These are phyloP conservation scores for Sitta europaea DNA, from an alignment of 2,113 vertebrate genomes.

Conservation along the genomic window DNA sequence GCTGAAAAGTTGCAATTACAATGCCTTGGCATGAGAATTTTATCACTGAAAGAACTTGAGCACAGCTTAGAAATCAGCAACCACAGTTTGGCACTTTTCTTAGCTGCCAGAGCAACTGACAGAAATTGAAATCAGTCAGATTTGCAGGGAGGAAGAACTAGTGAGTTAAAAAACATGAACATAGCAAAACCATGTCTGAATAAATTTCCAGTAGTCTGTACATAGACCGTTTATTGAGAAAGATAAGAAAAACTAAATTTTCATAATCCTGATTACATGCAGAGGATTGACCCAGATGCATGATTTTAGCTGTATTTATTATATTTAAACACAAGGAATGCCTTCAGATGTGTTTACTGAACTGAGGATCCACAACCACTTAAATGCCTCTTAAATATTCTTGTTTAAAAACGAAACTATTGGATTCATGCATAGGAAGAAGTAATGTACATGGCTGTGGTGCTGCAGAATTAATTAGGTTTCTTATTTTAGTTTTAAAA, in stretches of 20 bases:
- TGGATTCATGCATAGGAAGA: conserved; percentile 34
- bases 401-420: conserved; percentile 22
- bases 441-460: neutral
- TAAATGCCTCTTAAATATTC: conserved; percentile 17
- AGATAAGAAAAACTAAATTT: conserved; percentile 58
- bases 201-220: conserved; percentile 32
- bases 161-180: conserved; percentile 18
- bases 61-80: neutral
- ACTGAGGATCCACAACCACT: conserved; percentile 26
- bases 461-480: conserved; percentile 48
- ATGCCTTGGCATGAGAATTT: neutral
- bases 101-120: neutral
- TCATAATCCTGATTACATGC: conserved; percentile 65
- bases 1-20: neutral
- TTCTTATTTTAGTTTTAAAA: conserved; percentile 48
- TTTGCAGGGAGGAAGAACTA: neutral
- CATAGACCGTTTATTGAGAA: conserved; percentile 32
- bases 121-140: neutral
- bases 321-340: conserved; percentile 40
- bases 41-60: neutral
- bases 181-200: conserved; percentile 26
- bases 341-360: conserved; percentile 45
- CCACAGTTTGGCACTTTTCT: neutral
- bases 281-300: conserved; percentile 63
- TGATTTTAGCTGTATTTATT: conserved; percentile 58